phyloP scores from a whole-genome alignment of 2,797 vertebrate genomes.

The Linurgus olivaceus region DNA sequence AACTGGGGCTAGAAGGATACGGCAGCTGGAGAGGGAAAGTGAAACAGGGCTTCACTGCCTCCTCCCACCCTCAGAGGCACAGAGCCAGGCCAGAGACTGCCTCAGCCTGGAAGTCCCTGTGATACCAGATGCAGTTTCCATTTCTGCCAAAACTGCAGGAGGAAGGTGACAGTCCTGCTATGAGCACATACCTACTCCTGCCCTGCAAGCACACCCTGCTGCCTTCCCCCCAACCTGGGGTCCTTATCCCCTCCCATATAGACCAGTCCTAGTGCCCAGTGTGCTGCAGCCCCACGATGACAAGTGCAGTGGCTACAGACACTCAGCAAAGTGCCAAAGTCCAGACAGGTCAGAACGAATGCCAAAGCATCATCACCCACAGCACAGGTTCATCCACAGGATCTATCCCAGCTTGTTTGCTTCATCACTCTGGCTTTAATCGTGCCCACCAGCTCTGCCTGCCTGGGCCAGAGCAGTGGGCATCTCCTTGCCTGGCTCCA shows the following conservation, averaged over 20 bases:
- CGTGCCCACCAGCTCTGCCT: not conserved
- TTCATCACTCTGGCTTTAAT: not conserved
- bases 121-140: not conserved
- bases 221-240: not conserved
- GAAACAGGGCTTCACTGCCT: not conserved
- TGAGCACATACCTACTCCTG: not conserved
- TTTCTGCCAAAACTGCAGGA: not conserved
- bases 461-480: conserved; percentile 12
- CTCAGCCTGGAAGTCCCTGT: not conserved
- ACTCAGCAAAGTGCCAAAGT: not conserved
- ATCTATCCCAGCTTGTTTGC: not conserved
- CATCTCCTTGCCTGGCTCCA: not conserved
- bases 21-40: not conserved
- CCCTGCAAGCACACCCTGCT: not conserved
- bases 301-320: not conserved
- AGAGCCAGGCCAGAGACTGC: not conserved
- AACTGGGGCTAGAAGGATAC: not conserved
- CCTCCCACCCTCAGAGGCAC: not conserved
- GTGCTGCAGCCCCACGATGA: not conserved
- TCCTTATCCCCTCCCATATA: accelerated
- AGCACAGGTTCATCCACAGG: not conserved
- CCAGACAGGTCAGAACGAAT: not conserved
- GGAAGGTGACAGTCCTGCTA: not conserved
- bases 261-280: not conserved
- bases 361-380: not conserved